Base-by-base conservation (phyloP, 2,888 invertebrate genomes). In the Lomographa bimaculata region DNA sequence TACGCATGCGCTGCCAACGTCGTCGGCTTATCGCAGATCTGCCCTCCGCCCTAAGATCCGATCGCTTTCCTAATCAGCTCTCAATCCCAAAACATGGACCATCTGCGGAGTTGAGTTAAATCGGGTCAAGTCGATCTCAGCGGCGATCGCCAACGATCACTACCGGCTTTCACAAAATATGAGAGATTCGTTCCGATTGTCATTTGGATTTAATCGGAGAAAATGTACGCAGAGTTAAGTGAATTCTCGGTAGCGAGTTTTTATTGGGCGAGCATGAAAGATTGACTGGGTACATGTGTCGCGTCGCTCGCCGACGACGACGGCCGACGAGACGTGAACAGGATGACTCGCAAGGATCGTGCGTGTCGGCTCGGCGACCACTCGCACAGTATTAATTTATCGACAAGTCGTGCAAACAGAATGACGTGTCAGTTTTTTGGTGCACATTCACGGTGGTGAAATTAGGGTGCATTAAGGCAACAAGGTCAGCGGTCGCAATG, bases 401-500 rank as follows among this genome's bases (percentile, higher is more conserved):
- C 71, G 74, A 55, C 72, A 75, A 82, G 77, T 81, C 83, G 82
- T 84, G 87, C 83, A 82, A 82, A 80, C 81, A 76, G 69, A 70
- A 69, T 83, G 83, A 85, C 78, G 76, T 79, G 79, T 75, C 68
- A 67, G 78, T 78, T 84, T 80, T 85, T 79, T 71, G 72, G 70
- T 70, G 71, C 60, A 59, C 73, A 71, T 69, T 75, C 68, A 74
- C 59, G 65, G 64, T 64, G 56, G 56, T 76, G 79, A 87, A 87
- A 86, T 87, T 86, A 80, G 86, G 85, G 84, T 86, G 80, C 81
- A 83, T 82, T 86, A 85, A 82, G 68, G 79, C 70, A 84, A 84
- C 86, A 87, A 82, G 87, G 86, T 83, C 82, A 79, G 54, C 67
- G 68, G 68, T 70, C 64, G 46, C 47, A 55, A 50, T 60, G 70